Evolutionary conservation across 2,888 invertebrate species (phyloP), one percentile per base, ranked within the genome.

Genomic region (Luperina nickerlii): DNA sequence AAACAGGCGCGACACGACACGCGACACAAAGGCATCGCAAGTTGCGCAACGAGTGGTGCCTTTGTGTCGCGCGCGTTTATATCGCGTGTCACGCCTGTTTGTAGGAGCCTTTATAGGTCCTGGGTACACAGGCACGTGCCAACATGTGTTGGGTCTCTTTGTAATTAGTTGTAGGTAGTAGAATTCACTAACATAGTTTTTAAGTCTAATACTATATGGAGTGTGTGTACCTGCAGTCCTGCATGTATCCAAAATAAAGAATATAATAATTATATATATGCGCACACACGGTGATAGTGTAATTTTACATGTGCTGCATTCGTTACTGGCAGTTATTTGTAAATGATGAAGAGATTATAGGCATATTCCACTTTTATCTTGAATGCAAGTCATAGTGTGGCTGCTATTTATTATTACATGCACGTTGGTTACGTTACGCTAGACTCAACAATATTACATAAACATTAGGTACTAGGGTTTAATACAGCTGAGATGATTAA

Each of bases 341-440:
- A 11, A 69, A 69, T 51, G 20, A 42, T 51, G 5, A 45, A 45
- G 18, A 74, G 45, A 32, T 60, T 20, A 51, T 48, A 13, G n/a
- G 42, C 51, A 45, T 18, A 48, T 63, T 72, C 57, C 27, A 63
- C 20, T 81, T 70, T 32, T 27, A 82, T 71, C 51, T 60, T 51
- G 20, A 63, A 77, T 67, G 82, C 86, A 85, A 77, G 63, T 74
- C 77, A 65, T 60, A 57, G 15, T 27, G 57, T 69, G 24, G 27
- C 27, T 48, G 18, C 74, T 81, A 67, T 71, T 85, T 72, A 84
- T 60, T 74, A 84, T 85, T 85, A 3, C 45, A 60, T 45, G 63
- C 82, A 85, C 76, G 74, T 76, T 85, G 51, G 60, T 70, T 27
- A 63, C 48, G 60, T 70, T 27, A 63, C 48, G 27, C 54, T 57